phyloP scores from a whole-genome alignment of 2,113 vertebrate genomes.

The Suncus etruscus region DNA sequence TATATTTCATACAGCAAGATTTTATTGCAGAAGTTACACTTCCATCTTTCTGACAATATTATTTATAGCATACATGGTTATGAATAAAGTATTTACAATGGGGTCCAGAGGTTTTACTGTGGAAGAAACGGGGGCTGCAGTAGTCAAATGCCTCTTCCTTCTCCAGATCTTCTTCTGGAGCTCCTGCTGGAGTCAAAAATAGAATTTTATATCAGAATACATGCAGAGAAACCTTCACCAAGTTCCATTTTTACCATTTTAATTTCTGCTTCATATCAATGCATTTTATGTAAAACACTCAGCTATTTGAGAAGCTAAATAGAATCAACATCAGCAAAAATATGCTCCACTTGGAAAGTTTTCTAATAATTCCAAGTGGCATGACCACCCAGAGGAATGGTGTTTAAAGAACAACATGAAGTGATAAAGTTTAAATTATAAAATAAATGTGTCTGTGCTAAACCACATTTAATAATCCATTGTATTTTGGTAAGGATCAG shows the following conservation, averaged over 20 bases:
- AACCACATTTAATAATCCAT: neutral
- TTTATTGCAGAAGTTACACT: neutral
- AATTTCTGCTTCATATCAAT: neutral
- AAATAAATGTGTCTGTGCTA: neutral
- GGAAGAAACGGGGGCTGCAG: neutral
- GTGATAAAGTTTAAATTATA: slow-evolving; percentile 21
- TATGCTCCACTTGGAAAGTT: neutral
- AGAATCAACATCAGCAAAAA: no score
- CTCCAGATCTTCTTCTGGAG: neutral
- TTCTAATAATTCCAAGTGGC: neutral
- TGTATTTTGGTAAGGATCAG: neutral
- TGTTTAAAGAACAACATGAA: neutral
- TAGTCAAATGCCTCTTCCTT: neutral
- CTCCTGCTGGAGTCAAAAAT: neutral
- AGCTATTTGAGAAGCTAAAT: neutral
- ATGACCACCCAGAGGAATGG: neutral
- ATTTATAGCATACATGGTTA: neutral
- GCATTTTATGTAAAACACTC: neutral
- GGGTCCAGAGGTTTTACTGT: neutral
- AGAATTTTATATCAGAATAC: neutral
- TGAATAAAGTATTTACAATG: neutral
- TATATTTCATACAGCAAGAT: neutral
- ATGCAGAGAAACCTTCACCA: neutral
- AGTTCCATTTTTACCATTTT: neutral
- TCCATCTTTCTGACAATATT: neutral